These are phyloP conservation scores for Battus philenor DNA, from an alignment of 1,140 invertebrate genomes.

Conservation along the genomic window DNA sequence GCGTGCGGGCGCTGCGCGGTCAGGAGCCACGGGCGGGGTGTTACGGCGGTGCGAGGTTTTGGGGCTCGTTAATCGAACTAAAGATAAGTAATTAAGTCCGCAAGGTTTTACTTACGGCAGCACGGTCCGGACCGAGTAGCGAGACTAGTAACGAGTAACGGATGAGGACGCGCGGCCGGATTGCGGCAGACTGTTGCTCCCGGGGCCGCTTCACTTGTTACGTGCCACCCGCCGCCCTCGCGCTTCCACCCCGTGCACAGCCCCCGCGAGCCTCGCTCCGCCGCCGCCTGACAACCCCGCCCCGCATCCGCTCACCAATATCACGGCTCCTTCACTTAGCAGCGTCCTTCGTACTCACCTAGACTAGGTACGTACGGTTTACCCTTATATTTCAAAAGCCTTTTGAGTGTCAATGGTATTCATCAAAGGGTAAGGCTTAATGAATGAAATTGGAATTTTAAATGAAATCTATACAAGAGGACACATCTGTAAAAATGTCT, in stretches of 20 bases:
- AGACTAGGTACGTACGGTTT: slow-evolving; percentile 28
- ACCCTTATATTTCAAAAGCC: slow-evolving; percentile 24
- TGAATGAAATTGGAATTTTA: slow-evolving; percentile 16
- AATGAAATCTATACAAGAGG: no score
- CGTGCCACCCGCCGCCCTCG: slow-evolving; percentile 60
- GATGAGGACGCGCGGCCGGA: slow-evolving; percentile 66
- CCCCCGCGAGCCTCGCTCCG: slow-evolving; percentile 22
- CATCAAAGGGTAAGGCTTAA: slow-evolving; percentile 18
- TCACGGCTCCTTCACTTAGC: slow-evolving; percentile 62
- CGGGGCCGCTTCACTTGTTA: slow-evolving; percentile 72
- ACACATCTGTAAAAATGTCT: no score
- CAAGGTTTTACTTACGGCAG: slow-evolving; percentile 56
- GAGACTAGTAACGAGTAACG: slow-evolving; percentile 40
- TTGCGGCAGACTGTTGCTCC: slow-evolving; percentile 74
- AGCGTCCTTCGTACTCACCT: slow-evolving; percentile 46
- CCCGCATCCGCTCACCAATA: slow-evolving; percentile 59
- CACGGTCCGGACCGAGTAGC: slow-evolving; percentile 34
- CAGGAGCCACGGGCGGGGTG: slow-evolving; percentile 3
- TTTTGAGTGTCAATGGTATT: slow-evolving; percentile 22
- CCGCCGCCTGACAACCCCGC: slow-evolving; percentile 42
- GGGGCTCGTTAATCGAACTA: slow-evolving; percentile 23
- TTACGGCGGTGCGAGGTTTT: slow-evolving; percentile 12
- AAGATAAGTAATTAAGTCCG: slow-evolving; percentile 38
- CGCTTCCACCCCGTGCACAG: slow-evolving; percentile 30
- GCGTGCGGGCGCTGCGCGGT: slow-evolving; percentile 13